Conservation (phyloP, 2,797 vertebrate species). For the Syngnathus acus region DNA sequence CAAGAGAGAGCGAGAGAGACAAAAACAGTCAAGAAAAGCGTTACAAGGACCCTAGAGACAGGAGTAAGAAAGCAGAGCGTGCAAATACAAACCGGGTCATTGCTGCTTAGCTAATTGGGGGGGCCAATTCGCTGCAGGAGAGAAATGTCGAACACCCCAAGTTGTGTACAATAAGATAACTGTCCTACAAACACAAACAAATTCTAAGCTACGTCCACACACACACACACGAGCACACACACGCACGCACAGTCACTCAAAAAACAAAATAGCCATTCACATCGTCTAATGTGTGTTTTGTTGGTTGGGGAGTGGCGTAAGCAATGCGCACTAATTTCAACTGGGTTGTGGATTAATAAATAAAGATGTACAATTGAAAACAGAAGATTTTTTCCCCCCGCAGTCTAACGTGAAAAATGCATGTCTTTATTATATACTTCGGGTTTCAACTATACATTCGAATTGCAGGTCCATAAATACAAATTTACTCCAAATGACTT, state of each 20-base stretch:
- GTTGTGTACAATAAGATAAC: conserved; percentile 99
- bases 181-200: conserved; percentile 82
- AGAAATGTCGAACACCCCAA: conserved; percentile 99
- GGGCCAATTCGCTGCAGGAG: conserved; percentile 99
- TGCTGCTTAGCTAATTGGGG: conserved; percentile 99
- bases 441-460: too few relatives aligned
- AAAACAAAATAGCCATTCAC: conserved; percentile 58
- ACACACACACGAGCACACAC: conserved; percentile 56
- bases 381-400: too few relatives aligned
- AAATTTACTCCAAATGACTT: too few relatives aligned
- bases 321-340: conserved; percentile 40
- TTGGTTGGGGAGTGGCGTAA: conserved; percentile 60
- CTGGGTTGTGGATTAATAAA: background rate
- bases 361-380: background rate
- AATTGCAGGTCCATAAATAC: too few relatives aligned
- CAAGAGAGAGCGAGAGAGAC: conserved; percentile 42
- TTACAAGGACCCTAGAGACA: conserved; percentile 80
- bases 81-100: conserved; percentile 99
- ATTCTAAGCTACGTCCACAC: conserved; percentile 62
- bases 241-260: too few relatives aligned
- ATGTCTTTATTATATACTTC: too few relatives aligned
- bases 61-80: conserved; percentile 97
- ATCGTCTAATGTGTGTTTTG: conserved; percentile 44
- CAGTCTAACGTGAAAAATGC: too few relatives aligned
- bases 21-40: conserved; percentile 69